Base-by-base conservation (phyloP, 64 coral and sea anemone genomes). In the Platygyra sinensis region DNA sequence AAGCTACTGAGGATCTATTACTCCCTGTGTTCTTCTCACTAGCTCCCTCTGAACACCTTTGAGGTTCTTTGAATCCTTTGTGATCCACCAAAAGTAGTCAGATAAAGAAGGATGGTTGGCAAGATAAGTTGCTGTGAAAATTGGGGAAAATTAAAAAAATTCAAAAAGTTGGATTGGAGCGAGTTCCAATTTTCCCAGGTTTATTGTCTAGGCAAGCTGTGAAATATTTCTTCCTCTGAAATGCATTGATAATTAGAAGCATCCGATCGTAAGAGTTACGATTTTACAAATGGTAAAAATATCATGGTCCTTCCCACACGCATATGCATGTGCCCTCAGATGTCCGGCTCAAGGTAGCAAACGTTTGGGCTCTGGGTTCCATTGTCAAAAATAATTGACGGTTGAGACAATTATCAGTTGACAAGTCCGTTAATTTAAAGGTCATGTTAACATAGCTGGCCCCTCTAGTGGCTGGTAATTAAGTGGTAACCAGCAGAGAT, bases 121-220 rank as follows among this genome's bases (percentile, higher is more conserved):
- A 73, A 73, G 72, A 73, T 73, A 20, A 73, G 72, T 73, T 73
- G 32, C 72, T 29, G 72, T 73, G 72, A 73, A 73, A 73, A 73
- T 73, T 73, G 72, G 27, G 72, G 72, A 73, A 73, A 73, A 73
- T 73, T 73, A 32, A 0, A 73, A n/a, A 32, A 73, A 73, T 73
- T 30, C 24, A 73, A 73, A 28, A 73, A 73, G 72, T 73, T 73
- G 72, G 72, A 30, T 73, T 73, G 72, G 72, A 30, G 72, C 9
- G 72, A 73, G 72, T 20, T 73, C 72, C 72, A 73, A 73, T 73
- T 30, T 73, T 73, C 19, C 72, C 24, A 73, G 72, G 72, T 73
- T 73, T 73, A 73, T 73, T 73, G 72, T 73, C 72, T 73, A 62
- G 60, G 60, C 2, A 62, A 62, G 19, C 60, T 62, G 60, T 62